Conservation (phyloP, 2,888 invertebrate species). For the Artemia sp. region DNA sequence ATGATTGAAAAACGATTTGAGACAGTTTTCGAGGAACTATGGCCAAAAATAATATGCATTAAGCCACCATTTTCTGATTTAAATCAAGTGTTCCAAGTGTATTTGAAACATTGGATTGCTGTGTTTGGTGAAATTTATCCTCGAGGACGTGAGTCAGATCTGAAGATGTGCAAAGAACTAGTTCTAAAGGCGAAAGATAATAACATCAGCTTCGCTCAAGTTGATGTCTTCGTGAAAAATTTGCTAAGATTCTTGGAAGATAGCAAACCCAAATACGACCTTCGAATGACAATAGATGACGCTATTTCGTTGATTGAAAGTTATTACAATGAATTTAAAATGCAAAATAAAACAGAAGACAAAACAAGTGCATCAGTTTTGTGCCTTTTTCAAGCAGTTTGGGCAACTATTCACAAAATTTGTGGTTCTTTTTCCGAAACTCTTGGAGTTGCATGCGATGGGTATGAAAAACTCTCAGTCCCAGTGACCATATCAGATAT, state of each 20-base stretch:
- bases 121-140: slow-evolving; percentile 10
- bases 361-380: neutral
- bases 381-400: slow-evolving; percentile 2
- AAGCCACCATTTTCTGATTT: slow-evolving; percentile 3
- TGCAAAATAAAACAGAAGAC: neutral
- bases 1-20: neutral
- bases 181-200: neutral
- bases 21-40: neutral
- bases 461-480: neutral
- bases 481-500: neutral
- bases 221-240: neutral
- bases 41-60: slow-evolving; percentile 2
- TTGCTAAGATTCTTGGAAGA: slow-evolving; percentile 3
- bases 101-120: neutral
- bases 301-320: neutral
- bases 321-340: neutral
- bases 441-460: neutral
- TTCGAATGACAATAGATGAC: neutral
- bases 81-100: neutral
- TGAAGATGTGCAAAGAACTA: neutral
- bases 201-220: neutral
- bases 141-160: neutral
- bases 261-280: slow-evolving; percentile 1
- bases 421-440: neutral
- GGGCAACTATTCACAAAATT: slow-evolving; percentile 1